Base-by-base conservation (phyloP, 1,140 invertebrate species). In the Saccostrea glomerata region DNA sequence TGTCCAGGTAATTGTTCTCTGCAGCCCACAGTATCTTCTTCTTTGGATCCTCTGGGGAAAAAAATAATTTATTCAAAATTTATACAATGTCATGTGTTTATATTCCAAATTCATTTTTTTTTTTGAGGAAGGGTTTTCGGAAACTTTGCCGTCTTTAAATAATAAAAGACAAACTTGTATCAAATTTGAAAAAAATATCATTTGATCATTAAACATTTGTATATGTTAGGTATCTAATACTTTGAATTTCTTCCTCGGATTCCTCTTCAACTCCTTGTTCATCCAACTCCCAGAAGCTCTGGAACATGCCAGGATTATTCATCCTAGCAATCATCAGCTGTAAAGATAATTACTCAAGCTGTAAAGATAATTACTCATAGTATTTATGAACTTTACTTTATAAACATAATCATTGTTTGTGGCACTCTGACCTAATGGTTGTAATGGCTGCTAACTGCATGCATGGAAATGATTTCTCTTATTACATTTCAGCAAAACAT, bases 1-100 rank as follows among this genome's bases (percentile, higher is more conserved):
- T 95, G 56, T 97, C 96, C 0, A 97, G 86, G 83, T 97, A 95
- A 87, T 97, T 97, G 93, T 98, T 96, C 95, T 98, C 97, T 63
- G 98, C 97, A 63, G 98, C 98, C 96, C 96, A 96, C 20, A 99
- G 94, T 25, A 98, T 95, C 86, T 94, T 90, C 85, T 94, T 93
- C 11, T 82, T 55, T 25, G 94, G 94, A 88, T 94, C 90, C 86
- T 92, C 94, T 94, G 85, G 13, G 89, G 55, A 84, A 23, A 87
- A 17, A 63, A 82, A 36, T 36, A 36, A 36, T 36, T 36, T 36
- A 36, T 36, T 36, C 30, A n/a, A n/a, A n/a, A n/a, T 40, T 54
- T 54, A 47, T 40, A 54, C 17, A 13, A 20, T 73, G 20, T 20
- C 9, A 73, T 17, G 3, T 23, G 25, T 58, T 58, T 58, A 58